phyloP scores from a whole-genome alignment of 1,140 invertebrate genomes.

The Leptinotarsa undecemlineata region DNA sequence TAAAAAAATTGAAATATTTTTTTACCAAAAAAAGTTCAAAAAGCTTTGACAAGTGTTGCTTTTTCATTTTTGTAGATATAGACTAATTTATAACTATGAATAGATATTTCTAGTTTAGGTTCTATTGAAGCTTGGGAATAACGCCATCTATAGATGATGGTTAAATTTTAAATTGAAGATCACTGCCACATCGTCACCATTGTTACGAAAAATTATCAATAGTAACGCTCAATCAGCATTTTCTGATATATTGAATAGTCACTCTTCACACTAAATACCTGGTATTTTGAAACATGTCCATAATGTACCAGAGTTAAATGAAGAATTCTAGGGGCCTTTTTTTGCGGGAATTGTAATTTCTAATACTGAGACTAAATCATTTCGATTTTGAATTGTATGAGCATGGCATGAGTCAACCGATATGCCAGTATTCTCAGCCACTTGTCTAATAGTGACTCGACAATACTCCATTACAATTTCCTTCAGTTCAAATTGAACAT shows the following conservation, averaged over 20 bases:
- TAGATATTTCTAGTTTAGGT: neutral
- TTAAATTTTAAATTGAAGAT: slow-evolving; percentile 30
- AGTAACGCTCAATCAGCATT: slow-evolving; percentile 34
- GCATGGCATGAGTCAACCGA: too few species aligned
- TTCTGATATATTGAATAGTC: neutral
- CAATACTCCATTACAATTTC: too few species aligned
- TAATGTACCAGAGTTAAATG: neutral
- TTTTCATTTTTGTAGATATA: neutral
- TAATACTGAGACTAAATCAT: too few species aligned
- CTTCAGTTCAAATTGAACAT: too few species aligned
- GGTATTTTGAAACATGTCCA: neutral
- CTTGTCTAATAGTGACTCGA: too few species aligned
- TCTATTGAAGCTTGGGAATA: neutral
- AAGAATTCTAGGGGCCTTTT: neutral
- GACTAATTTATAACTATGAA: neutral
- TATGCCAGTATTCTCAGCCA: too few species aligned
- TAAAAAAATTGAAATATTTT: neutral
- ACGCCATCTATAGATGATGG: slow-evolving; percentile 9
- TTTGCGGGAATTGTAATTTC: too few species aligned
- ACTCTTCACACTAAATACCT: neutral
- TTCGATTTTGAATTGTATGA: too few species aligned
- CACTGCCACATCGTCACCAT: slow-evolving; percentile 39
- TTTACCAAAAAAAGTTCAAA: neutral
- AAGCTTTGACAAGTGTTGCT: neutral
- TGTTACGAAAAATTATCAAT: slow-evolving; percentile 32